Percentiles rank a stretch among this genome's conserved stretches.
Evolutionary conservation across 2,888 invertebrate genomes (phyloP).

Genomic region (Lasius platythorax): DNA sequence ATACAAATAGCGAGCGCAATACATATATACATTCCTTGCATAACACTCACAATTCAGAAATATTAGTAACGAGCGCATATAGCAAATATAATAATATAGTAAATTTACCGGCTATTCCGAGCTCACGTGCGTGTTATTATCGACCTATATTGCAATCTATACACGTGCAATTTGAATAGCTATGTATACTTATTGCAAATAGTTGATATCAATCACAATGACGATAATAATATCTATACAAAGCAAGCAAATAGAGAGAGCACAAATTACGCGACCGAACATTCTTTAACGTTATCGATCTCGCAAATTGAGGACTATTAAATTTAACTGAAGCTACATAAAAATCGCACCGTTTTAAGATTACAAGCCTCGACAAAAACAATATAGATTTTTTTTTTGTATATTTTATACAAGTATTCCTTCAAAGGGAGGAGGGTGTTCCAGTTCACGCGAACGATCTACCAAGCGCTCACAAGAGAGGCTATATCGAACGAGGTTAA

Average conservation of each 20-base stretch:
- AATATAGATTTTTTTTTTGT: not conserved
- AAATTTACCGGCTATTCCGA: conserved; percentile 16
- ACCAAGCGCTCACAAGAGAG: conserved; percentile 19
- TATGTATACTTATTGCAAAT: not conserved
- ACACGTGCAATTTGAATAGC: not conserved
- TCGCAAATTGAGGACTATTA: not conserved
- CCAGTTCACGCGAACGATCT: conserved; percentile 41
- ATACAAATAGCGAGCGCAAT: conserved; percentile 8
- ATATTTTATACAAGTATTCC: not conserved
- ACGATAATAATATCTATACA: not conserved
- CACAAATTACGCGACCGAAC: not conserved
- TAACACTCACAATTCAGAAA: conserved; percentile 30
- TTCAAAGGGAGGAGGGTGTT: conserved; percentile 37
- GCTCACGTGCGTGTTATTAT: conserved; percentile 9
- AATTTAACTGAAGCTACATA: not conserved
- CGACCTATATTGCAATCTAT: not conserved
- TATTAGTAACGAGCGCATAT: not conserved
- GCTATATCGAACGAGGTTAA: conserved; percentile 38
- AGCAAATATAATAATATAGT: conserved; percentile 16
- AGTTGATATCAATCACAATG: not conserved
- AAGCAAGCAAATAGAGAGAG: not conserved
- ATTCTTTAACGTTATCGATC: not conserved
- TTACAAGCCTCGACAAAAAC: conserved; percentile 8
- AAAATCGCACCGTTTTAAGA: not conserved
- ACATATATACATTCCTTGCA: not conserved